Percentiles rank a stretch among this genome's conserved stretches.
Evolutionary conservation across 1,140 invertebrate species (phyloP).

Genomic region (Diorhabda sublineata): DNA sequence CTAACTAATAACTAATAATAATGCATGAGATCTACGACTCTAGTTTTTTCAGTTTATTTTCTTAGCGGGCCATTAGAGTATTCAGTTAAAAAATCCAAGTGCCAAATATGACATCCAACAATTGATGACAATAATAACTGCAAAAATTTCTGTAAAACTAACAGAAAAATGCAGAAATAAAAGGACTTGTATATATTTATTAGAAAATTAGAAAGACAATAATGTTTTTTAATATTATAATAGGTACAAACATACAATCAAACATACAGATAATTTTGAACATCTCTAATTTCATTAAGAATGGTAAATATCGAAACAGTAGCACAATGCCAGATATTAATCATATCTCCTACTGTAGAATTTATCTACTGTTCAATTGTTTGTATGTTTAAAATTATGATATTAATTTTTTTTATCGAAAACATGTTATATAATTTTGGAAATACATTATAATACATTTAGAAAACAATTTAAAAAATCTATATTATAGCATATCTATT

Average conservation of each 20-base stretch:
- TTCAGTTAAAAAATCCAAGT: not conserved
- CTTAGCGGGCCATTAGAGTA: too few relatives aligned
- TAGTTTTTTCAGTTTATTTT: too few relatives aligned
- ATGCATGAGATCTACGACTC: too few relatives aligned
- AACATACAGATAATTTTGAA: too few relatives aligned
- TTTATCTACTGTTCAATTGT: too few relatives aligned
- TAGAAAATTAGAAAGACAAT: constrained; percentile 1
- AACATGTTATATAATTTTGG: not conserved
- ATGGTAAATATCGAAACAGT: too few relatives aligned
- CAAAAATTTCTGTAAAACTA: not conserved
- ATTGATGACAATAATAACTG: not conserved
- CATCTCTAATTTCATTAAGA: too few relatives aligned
- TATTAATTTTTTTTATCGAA: not conserved
- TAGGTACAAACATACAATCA: not conserved
- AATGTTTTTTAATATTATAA: not conserved
- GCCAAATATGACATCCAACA: not conserved
- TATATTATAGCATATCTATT: constrained; percentile 1
- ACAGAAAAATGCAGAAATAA: not conserved
- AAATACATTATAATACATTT: not conserved
- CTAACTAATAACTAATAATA: too few relatives aligned
- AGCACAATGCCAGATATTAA: too few relatives aligned
- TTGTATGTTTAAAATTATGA: too few relatives aligned
- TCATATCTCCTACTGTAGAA: too few relatives aligned
- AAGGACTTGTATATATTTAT: not conserved
- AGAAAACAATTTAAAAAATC: not conserved